Evolutionary conservation across 2,888 invertebrate species (phyloP), one percentile per base, ranked within the genome.

Genomic region (Bembecia ichneumoniformis): DNA sequence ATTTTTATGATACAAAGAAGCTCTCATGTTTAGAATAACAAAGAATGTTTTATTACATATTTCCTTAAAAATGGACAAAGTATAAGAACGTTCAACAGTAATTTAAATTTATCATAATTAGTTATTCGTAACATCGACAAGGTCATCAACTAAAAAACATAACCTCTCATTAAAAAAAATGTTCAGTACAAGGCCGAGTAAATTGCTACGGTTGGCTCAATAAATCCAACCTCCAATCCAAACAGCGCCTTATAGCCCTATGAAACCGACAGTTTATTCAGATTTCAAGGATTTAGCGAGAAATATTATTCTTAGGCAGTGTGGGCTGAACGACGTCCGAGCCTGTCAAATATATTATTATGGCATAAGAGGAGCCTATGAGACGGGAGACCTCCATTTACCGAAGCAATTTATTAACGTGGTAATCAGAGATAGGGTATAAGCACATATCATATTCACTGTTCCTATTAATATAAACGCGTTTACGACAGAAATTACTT

Each of bases 191-290:
- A 40, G 44, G 15, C 44, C 11, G 10, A 17, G 45, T 46, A 51
- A 59, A 62, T 59, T 60, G 58, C 52, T 55, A 50, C 51, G 50
- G 55, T 50, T 46, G 49, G 53, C 58, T 51, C 54, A 54, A 65
- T 68, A 67, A 68, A 68, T 67, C 50, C 56, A 46, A 49, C 47
- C 49, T 43, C 48, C 47, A 54, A 55, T 60, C 60, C 60, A 55
- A 55, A 54, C 51, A 46, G 9, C 47, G 47, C 49, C 45, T 53
- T 52, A 56, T 50, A 49, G 54, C 47, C 51, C 52, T 52, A 58
- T 50, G 51, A 52, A 52, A 50, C 43, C 48, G 52, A 52, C 45
- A 49, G 48, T 57, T 59, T 60, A 50, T 57, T 58, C 58, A 53
- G 55, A 55, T 60, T 57, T 55, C 49, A 55, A 53, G 57, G 51